These are phyloP conservation scores for Microtus richardsoni DNA, from an alignment of 2,113 vertebrate genomes.

Conservation along the genomic window DNA sequence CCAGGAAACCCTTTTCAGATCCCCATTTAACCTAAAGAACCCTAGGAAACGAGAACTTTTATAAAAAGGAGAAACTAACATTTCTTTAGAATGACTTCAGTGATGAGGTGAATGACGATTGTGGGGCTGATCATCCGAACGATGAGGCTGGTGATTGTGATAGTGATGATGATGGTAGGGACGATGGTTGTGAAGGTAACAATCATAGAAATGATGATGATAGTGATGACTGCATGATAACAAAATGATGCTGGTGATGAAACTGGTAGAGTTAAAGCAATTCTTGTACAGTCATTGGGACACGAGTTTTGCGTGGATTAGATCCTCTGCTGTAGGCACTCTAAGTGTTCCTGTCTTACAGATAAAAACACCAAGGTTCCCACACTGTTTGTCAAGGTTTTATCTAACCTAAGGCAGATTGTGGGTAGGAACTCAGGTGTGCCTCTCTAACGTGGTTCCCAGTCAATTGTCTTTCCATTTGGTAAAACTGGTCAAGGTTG, in stretches of 20 bases:
- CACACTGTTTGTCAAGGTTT: background rate
- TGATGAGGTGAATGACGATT: background rate
- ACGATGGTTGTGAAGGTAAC: no score
- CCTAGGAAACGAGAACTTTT: slow-evolving; percentile 39
- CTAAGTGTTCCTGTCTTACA: background rate
- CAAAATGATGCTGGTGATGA: no score
- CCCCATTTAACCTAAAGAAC: slow-evolving; percentile 9
- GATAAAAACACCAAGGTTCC: background rate
- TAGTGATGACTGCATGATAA: no score
- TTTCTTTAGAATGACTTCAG: background rate
- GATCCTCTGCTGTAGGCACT: background rate
- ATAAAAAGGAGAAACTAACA: background rate
- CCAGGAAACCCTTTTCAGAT: slow-evolving; percentile 16
- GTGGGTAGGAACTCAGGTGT: background rate
- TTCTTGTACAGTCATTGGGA: background rate
- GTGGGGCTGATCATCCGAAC: background rate
- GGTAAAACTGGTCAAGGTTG: background rate
- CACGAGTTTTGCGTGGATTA: background rate
- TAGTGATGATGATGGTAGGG: background rate
- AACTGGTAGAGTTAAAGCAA: background rate
- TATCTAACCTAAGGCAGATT: background rate
- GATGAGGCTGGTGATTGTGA: background rate
- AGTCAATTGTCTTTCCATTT: background rate
- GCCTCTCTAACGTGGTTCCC: background rate
- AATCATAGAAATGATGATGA: background rate